phyloP scores from a whole-genome alignment of 2,888 invertebrate genomes.

The Gibbula magus region DNA sequence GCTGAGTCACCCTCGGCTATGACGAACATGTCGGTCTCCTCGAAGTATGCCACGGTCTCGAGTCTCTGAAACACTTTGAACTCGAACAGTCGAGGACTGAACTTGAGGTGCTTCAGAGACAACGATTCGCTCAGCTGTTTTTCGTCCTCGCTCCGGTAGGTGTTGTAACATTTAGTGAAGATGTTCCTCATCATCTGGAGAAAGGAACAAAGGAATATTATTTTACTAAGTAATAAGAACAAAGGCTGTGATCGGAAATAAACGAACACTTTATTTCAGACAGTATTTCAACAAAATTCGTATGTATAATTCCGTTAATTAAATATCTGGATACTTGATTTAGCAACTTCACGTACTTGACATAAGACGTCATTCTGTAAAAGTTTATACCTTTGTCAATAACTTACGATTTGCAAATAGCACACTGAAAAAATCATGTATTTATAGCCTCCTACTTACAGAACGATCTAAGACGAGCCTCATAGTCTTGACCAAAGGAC shows the following conservation, averaged over 20 bases:
- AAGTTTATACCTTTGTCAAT: no score
- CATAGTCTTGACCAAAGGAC: constrained; percentile 65
- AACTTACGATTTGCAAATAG: no score
- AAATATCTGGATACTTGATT: no score
- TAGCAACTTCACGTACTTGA: no score
- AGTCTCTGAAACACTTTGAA: constrained; percentile 67
- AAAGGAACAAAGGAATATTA: background rate
- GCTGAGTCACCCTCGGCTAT: constrained; percentile 69
- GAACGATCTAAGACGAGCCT: constrained; percentile 70
- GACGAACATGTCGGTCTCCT: constrained; percentile 70
- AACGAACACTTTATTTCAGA: no score
- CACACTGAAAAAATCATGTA: no score
- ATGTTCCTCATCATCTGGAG: constrained; percentile 72
- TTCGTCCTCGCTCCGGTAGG: constrained; percentile 62
- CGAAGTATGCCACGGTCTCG: constrained; percentile 67
- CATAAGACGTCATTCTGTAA: no score
- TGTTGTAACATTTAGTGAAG: constrained; percentile 71
- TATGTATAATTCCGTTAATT: no score
- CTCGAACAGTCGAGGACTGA: constrained; percentile 71
- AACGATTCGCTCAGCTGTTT: constrained; percentile 61
- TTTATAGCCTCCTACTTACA: constrained; percentile 61
- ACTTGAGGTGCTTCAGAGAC: constrained; percentile 65
- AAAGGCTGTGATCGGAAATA: no score
- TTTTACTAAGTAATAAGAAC: no score
- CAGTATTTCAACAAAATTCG: no score